Evolutionary conservation across 2,888 invertebrate species (phyloP), one percentile per base, ranked within the genome.

Genomic region (Drosophila helvetica): DNA sequence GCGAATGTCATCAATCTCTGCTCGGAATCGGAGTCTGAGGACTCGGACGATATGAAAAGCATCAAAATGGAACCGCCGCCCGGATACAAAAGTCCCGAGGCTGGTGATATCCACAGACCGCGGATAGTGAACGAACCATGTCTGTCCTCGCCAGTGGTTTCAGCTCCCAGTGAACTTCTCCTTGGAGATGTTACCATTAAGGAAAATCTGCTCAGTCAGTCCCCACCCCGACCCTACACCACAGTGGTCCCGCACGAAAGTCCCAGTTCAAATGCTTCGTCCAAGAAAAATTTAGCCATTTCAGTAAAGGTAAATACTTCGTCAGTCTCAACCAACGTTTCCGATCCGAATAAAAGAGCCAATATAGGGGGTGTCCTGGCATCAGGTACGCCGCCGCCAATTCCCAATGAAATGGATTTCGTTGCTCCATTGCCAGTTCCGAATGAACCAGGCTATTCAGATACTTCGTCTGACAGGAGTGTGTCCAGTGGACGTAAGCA

Each of bases 1-100:
- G 33, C 33, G 8, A 77, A 58, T 0, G 45, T 75, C 15, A 78
- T 90, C 60, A 85, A 90, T 63, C 73, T 90, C 0, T 89, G 88
- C 18, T 73, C 75, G 0, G 84, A 86, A 9, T 77, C 75, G 7
- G 88, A 84, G 7, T 50, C 42, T 2, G 75, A 78, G 12, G 9
- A 17, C 8, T 38, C 38, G 15, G n/a, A 6, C 7, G 38, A 15
- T 7, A n/a, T 38, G 38, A 38, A 7, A n/a, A 19, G 33, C 2
- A 33, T 45, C 22, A 43, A 53, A 8, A 10, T 18, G 4, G 19
- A 51, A 7, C 10, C 30, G 6, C 17, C 18, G 1, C 45, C n/a
- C 6, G 33, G 22, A 22, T 3, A 6, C n/a, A 33, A 38, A 38
- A n/a, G 6, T n/a, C 15, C 10, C 18, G 3, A 5, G 19, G 42